Percentiles rank a stretch among this genome's conserved stretches.
phyloP scores from a whole-genome alignment of 2,797 vertebrate species.

The Sebastes kiyomatsui region DNA sequence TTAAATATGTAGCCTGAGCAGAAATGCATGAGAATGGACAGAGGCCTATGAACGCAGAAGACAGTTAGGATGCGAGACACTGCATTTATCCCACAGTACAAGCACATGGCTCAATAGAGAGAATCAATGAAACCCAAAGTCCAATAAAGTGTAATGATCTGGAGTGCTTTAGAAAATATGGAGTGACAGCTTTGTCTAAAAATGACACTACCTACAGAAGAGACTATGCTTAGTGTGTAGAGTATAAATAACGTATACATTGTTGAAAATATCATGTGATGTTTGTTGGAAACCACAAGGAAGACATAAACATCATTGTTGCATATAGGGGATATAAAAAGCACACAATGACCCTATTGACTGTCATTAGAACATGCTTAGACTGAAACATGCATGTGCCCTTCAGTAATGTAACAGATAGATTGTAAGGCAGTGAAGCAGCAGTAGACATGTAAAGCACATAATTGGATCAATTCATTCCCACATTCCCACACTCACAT shows the following conservation, averaged over 20 bases:
- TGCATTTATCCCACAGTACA: background rate
- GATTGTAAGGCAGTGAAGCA: no score
- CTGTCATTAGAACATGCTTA: background rate
- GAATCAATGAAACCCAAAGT: background rate
- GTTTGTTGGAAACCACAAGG: background rate
- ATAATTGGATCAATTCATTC: background rate
- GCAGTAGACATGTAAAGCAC: background rate
- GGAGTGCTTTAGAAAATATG: background rate
- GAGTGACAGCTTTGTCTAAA: background rate
- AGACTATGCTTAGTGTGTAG: background rate
- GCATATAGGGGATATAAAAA: background rate
- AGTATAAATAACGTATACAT: background rate
- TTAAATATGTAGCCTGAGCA: background rate
- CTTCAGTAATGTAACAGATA: background rate
- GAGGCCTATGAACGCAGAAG: background rate
- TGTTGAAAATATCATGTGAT: slow-evolving; percentile 8
- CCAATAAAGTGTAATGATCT: background rate
- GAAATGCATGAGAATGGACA: background rate
- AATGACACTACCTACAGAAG: background rate
- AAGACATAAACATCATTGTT: background rate
- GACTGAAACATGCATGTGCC: background rate
- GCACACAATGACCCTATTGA: background rate
- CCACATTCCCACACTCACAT: background rate
- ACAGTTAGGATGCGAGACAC: background rate
- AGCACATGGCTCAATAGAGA: background rate